These are phyloP conservation scores for Helicolenus hilgendorfi DNA, from an alignment of 2,797 vertebrate genomes.

Conservation along the genomic window DNA sequence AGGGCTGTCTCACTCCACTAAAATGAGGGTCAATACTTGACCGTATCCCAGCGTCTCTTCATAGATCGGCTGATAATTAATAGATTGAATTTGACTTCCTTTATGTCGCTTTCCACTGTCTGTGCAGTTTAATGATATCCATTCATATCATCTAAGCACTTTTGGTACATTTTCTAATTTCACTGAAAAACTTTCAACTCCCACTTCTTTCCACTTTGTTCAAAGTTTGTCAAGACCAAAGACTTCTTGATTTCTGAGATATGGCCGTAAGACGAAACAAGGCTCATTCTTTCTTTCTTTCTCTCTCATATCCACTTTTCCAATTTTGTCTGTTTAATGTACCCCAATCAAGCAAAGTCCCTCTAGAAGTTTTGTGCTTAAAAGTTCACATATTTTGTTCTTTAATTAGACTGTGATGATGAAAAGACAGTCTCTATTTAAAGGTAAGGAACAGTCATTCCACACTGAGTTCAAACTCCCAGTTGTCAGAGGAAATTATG, in stretches of 20 bases:
- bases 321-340: constrained; percentile 22
- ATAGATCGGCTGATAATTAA: not conserved
- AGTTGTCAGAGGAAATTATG: constrained; percentile 54
- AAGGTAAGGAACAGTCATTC: constrained; percentile 38
- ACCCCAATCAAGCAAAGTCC: constrained; percentile 23
- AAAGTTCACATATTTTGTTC: constrained; percentile 31
- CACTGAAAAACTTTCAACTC: not conserved
- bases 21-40: not conserved
- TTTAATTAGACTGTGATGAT: constrained; percentile 41
- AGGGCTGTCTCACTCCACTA: not conserved
- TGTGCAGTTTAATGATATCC: constrained; percentile 4
- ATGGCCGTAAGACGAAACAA: constrained; percentile 5
- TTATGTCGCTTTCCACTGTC: not conserved
- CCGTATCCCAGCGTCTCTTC: not conserved
- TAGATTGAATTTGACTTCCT: not conserved
- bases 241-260: constrained; percentile 16
- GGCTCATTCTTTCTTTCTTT: not conserved
- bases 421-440: constrained; percentile 26
- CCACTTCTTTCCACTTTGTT: constrained; percentile 17
- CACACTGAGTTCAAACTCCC: constrained; percentile 33
- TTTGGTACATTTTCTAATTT: not conserved
- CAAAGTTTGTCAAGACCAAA: constrained; percentile 46
- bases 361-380: constrained; percentile 5
- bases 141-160: constrained; percentile 5
- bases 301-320: constrained; percentile 2